Evolutionary conservation across 2,888 invertebrate genomes (phyloP).

Genomic region (Rutpela maculata): DNA sequence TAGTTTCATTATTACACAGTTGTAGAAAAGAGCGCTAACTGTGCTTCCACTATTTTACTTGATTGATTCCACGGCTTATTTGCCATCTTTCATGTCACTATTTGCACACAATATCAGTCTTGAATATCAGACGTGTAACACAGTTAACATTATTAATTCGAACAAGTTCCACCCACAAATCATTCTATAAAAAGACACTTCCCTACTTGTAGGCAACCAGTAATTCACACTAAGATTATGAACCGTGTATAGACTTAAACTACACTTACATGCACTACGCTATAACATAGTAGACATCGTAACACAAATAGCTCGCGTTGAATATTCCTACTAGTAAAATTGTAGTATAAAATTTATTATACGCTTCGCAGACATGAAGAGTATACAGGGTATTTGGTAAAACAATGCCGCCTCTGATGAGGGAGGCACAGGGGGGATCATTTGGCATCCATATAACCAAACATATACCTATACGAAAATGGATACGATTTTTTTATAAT

Average conservation of each 20-base stretch:
- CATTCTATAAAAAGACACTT: background rate
- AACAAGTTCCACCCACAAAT: background rate
- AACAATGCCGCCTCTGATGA: no score
- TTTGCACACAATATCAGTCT: background rate
- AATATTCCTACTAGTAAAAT: background rate
- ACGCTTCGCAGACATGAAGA: no score
- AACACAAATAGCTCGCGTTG: background rate
- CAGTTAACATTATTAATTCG: background rate
- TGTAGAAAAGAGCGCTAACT: background rate
- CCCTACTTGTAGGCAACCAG: conserved; percentile 22
- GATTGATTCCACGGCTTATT: background rate
- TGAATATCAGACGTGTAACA: background rate
- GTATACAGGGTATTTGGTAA: no score
- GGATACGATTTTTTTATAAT: no score
- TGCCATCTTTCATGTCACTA: background rate
- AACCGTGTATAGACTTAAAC: background rate
- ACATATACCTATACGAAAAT: no score
- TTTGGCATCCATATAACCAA: no score
- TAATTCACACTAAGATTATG: background rate
- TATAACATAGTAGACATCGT: background rate
- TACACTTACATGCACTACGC: background rate
- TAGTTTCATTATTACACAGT: background rate
- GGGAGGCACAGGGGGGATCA: no score
- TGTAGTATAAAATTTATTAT: no score
- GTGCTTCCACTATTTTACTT: background rate